A percentile compares a stretch with the other conserved stretches of the same genome.
Conservation (phyloP, 2,113 vertebrate genomes). For the Caloenas nicobarica region DNA sequence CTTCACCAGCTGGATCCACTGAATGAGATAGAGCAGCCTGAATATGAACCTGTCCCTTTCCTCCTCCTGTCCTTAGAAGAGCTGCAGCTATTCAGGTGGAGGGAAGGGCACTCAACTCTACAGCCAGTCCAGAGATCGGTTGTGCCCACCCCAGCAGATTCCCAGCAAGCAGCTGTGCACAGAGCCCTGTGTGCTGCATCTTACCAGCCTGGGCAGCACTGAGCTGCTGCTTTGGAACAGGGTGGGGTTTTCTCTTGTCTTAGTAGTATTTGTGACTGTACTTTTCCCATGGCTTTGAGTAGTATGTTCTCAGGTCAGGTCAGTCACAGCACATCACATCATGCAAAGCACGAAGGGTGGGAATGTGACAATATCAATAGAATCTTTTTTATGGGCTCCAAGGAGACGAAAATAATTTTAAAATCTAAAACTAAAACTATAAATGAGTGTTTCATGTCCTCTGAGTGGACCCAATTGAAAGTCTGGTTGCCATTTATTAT, state of each 20-base stretch:
- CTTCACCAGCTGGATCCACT: neutral
- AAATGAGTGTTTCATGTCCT: neutral
- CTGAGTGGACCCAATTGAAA: neutral
- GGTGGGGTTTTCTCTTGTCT: neutral
- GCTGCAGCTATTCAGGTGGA: neutral
- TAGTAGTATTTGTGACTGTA: neutral
- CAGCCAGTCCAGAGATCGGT: rapidly evolving
- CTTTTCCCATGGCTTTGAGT: neutral
- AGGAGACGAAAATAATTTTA: neutral
- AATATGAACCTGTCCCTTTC: neutral
- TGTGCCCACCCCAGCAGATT: rapidly evolving
- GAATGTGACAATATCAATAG: neutral
- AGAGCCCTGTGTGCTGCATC: neutral
- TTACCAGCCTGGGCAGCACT: neutral
- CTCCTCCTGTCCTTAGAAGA: neutral
- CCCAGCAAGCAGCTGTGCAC: too few relatives aligned
- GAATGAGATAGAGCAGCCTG: neutral
- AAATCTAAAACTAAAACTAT: neutral
- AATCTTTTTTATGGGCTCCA: neutral
- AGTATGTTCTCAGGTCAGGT: neutral
- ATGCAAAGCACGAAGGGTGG: neutral
- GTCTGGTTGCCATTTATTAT: neutral
- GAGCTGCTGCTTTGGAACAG: neutral
- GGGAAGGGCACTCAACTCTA: neutral
- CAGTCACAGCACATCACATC: neutral